Base-by-base conservation (phyloP, 1,140 invertebrate genomes). In the Arctopsyche grandis region DNA sequence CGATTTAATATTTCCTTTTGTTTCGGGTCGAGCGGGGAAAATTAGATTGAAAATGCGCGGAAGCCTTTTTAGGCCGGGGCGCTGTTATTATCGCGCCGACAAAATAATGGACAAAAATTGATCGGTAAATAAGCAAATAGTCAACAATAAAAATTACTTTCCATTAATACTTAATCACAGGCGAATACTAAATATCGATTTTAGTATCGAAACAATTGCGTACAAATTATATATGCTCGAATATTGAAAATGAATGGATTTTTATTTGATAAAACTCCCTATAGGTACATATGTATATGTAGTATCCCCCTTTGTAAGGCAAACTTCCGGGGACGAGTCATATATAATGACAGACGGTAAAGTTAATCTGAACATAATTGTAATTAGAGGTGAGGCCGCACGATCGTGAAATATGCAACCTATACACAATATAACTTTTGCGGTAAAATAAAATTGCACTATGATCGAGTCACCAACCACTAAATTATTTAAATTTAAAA, bases 61-160 rank as follows among this genome's bases (percentile, higher is more conserved):
- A 66, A 74, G 48, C 21, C 71, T 52, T 43, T 74, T 74, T 66
- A 22, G 9, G 14, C n/a, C n/a, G n/a, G n/a, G n/a, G n/a, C n/a
- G n/a, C 44, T 66, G 52, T 76, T 58, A 63, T 76, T 66, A 76
- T 76, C 29, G 24, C 16, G 71, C 71, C 69, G 69, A 71, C 71
- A n/a, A 38, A 38, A 74, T 74, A 74, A 74, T 74, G 71, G 69
- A 71, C 24, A n/a, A 38, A n/a, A 71, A 44, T 48, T 71, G 69
- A 71, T 66, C 63, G 63, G 63, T 66, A 66, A 66, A 66, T 66
- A 66, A 66, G 24, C 22, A 52, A 52, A 52, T 52, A 14, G 48
- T 52, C 12, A 52, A 52, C 48, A 52, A 52, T 52, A 12, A 52
- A 38, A 38, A 38, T 38, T 38, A 7, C 29, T 38, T 38, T 38